Evolutionary conservation across 2,888 invertebrate species (phyloP).

Genomic region (Drosophila ustulata): DNA sequence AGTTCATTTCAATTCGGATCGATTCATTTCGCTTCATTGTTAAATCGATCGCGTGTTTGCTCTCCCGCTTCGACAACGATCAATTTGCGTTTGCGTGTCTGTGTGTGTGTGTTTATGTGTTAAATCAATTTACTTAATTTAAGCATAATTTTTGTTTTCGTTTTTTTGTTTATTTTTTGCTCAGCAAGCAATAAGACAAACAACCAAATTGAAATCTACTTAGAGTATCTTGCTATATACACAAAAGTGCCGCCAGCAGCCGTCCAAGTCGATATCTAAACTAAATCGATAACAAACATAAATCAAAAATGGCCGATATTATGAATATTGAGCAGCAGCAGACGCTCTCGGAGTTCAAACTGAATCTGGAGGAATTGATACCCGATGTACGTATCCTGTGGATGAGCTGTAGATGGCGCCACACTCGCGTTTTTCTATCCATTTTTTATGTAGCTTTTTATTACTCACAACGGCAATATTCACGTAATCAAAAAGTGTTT

Average conservation of each 20-base stretch:
- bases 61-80: conserved; percentile 1
- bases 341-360: conserved; percentile 79
- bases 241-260: conserved; percentile 25
- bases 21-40: conserved; percentile 13
- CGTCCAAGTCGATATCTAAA: conserved; percentile 16
- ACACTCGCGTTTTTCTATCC: background rate
- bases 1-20: conserved; percentile 15
- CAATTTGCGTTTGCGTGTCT: conserved; percentile 3
- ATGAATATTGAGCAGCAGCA: conserved; percentile 79
- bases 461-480: conserved; percentile 40
- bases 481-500: conserved; percentile 70
- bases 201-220: conserved; percentile 17
- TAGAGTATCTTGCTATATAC: conserved; percentile 16
- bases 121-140: conserved; percentile 55
- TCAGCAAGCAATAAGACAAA: conserved; percentile 34
- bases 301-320: conserved; percentile 81
- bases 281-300: background rate
- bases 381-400: conserved; percentile 78
- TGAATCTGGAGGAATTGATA: conserved; percentile 78
- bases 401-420: background rate
- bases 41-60: conserved; percentile 30
- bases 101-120: conserved; percentile 21
- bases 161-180: conserved; percentile 56
- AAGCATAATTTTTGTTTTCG: conserved; percentile 37
- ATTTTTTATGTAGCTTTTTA: conserved; percentile 30